These are phyloP conservation scores for Taenioides sp. DNA, from an alignment of 2,797 vertebrate genomes.

Conservation along the genomic window DNA sequence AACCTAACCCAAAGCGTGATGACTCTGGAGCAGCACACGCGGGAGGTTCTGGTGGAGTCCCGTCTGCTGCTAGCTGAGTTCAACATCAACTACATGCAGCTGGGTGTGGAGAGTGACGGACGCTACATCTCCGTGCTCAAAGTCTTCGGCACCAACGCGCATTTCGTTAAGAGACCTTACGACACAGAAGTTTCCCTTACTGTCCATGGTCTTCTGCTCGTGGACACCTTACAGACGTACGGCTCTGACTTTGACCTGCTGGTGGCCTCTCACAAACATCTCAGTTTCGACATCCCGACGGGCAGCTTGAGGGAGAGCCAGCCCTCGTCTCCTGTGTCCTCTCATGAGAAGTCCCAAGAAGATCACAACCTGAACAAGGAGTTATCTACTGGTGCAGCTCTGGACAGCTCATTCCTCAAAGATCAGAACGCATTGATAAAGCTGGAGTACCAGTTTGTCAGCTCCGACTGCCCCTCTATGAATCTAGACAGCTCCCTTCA, in stretches of 20 bases:
- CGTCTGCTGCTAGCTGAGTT: constrained; percentile 94
- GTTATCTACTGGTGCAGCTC: constrained; percentile 31
- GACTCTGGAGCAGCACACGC: constrained; percentile 90
- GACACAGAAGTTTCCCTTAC: constrained; percentile 93
- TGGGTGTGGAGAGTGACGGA: constrained; percentile 93
- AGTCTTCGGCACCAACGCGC: constrained; percentile 93
- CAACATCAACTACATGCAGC: constrained; percentile 95
- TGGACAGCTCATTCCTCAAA: constrained; percentile 72
- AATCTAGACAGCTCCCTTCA: constrained; percentile 92
- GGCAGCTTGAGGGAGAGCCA: constrained; percentile 91
- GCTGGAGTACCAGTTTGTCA: constrained; percentile 96
- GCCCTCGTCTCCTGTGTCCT: constrained; percentile 82
- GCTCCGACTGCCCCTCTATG: constrained; percentile 95
- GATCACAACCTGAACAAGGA: constrained; percentile 58
- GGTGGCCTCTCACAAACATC: constrained; percentile 95
- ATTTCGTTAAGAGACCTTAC: constrained; percentile 96
- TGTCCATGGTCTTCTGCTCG: constrained; percentile 92
- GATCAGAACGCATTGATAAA: constrained; percentile 93
- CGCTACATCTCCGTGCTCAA: constrained; percentile 97
- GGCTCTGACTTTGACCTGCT: constrained; percentile 96
- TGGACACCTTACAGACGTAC: constrained; percentile 95
- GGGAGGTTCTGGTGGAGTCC: constrained; percentile 94
- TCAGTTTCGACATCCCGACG: constrained; percentile 94
- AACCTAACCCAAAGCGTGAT: constrained; percentile 93
- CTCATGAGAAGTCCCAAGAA: constrained; percentile 56